phyloP scores from a whole-genome alignment of 2,113 vertebrate genomes.

The Neodontobutis hainanensis region DNA sequence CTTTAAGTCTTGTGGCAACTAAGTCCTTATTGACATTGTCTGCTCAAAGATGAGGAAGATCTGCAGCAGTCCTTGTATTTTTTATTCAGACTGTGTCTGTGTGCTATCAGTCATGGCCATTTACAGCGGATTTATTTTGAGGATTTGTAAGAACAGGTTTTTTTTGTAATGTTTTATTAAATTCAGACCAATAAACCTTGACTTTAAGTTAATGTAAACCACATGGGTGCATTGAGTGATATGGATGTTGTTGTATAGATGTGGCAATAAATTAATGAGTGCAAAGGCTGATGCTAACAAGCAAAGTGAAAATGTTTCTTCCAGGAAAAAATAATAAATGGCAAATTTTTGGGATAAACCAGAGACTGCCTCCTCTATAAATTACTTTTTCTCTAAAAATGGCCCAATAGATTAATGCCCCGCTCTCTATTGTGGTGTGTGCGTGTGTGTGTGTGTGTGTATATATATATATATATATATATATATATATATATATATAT shows the following conservation, averaged over 20 bases:
- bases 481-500: too few relatives aligned
- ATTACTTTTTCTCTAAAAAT: constrained; percentile 27
- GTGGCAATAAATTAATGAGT: constrained; percentile 19
- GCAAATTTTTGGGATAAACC: constrained; percentile 38
- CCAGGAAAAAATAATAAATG: constrained; percentile 59
- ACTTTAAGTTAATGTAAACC: constrained; percentile 1
- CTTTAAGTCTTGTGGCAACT: constrained; percentile 28
- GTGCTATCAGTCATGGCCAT: constrained; percentile 33
- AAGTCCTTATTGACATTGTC: constrained; percentile 21
- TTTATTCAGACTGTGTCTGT: constrained; percentile 66
- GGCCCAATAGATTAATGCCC: background rate
- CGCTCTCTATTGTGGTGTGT: constrained; percentile 8
- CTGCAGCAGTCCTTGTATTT: constrained; percentile 48
- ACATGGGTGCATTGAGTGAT: background rate
- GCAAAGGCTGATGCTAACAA: constrained; percentile 26
- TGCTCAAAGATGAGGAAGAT: constrained; percentile 24
- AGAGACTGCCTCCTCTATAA: constrained; percentile 5
- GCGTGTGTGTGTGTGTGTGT: too few relatives aligned
- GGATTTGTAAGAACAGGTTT: constrained; percentile 9
- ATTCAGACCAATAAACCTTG: constrained; percentile 33
- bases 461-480: background rate
- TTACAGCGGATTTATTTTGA: constrained; percentile 33
- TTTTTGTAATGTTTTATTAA: constrained; percentile 38
- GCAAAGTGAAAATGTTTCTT: constrained; percentile 20
- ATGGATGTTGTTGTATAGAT: constrained; percentile 21